These are phyloP conservation scores for Daktulosphaira vitifoliae DNA, from an alignment of 1,140 invertebrate genomes.

Conservation along the genomic window DNA sequence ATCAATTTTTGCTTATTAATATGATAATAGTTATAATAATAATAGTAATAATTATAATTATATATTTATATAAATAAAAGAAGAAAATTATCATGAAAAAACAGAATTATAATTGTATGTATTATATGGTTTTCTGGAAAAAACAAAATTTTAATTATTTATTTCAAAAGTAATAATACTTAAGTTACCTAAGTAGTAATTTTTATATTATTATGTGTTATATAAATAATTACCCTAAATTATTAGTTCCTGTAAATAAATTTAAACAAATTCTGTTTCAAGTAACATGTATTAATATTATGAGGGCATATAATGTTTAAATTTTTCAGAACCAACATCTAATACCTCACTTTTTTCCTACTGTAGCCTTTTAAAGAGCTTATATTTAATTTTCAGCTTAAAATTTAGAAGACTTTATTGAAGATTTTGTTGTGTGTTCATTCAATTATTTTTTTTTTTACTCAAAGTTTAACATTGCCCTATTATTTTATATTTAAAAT, in stretches of 20 bases:
- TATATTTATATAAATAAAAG: too few relatives aligned
- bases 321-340: slow-evolving; percentile 15
- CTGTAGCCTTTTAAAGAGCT: slow-evolving; percentile 13
- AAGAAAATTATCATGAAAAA: too few relatives aligned
- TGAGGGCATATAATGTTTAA: slow-evolving; percentile 3
- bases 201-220: slow-evolving; percentile 11
- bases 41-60: slow-evolving; percentile 21
- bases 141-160: slow-evolving; percentile 16
- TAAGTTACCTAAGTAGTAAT: slow-evolving; percentile 27
- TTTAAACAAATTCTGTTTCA: slow-evolving; percentile 1
- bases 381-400: slow-evolving; percentile 6
- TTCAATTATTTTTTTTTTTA: not conserved
- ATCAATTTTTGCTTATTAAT: slow-evolving; percentile 18
- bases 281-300: slow-evolving; percentile 6
- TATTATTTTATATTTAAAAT: too few relatives aligned
- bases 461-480: too few relatives aligned
- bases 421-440: not conserved
- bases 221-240: slow-evolving; percentile 7
- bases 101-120: too few relatives aligned
- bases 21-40: not conserved
- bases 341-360: slow-evolving; percentile 33
- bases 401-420: slow-evolving; percentile 1
- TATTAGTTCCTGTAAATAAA: slow-evolving; percentile 32
- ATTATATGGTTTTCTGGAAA: slow-evolving; percentile 18
- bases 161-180: slow-evolving; percentile 23